These are phyloP conservation scores for Lepidurus apus DNA, from an alignment of 1,140 invertebrate genomes.

Conservation along the genomic window DNA sequence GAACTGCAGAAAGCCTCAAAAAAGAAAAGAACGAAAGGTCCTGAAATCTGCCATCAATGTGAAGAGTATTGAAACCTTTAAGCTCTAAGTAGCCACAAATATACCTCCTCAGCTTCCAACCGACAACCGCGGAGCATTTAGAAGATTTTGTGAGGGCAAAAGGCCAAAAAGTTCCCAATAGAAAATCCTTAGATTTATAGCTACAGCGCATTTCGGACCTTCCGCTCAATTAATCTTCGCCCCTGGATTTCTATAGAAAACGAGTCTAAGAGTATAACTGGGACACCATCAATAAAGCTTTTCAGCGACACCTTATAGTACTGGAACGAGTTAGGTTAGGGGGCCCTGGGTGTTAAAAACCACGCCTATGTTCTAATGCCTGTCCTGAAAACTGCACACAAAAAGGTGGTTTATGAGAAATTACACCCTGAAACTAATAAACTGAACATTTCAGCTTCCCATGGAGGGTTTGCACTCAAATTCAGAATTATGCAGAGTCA, in stretches of 20 bases:
- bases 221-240: conserved; percentile 16
- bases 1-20: background rate
- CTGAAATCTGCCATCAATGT: too few relatives aligned
- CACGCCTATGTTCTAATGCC: background rate
- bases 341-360: conserved; percentile 13
- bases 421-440: background rate
- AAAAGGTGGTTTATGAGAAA: background rate
- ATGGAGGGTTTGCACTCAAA: too few relatives aligned
- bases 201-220: background rate
- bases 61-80: background rate
- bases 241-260: background rate
- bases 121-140: background rate
- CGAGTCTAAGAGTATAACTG: background rate
- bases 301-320: background rate
- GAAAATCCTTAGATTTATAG: background rate
- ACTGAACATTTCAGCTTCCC: too few relatives aligned
- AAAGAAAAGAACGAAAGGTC: background rate
- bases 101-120: background rate
- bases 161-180: conserved; percentile 3
- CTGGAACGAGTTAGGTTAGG: background rate
- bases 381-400: background rate
- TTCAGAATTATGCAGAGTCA: background rate
- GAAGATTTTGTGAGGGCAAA: background rate
- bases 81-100: conserved; percentile 21
- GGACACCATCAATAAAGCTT: conserved; percentile 21